phyloP scores from a whole-genome alignment of 2,797 vertebrate species.

The Notamacropus eugenii region DNA sequence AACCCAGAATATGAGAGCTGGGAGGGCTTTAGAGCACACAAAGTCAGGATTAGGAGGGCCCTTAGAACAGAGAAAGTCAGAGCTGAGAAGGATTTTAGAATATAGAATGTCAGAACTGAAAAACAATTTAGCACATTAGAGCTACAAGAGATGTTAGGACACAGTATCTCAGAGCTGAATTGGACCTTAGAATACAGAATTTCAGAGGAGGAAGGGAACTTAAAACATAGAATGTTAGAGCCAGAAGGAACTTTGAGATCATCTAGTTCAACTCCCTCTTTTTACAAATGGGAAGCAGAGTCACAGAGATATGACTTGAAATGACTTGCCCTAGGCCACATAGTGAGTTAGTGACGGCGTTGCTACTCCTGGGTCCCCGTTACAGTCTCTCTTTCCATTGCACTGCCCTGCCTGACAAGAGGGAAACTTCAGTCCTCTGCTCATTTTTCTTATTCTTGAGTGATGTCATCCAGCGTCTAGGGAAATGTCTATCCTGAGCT shows the following conservation, averaged over 20 bases:
- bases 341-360: background rate
- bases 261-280: background rate
- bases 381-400: background rate
- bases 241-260: background rate
- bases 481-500: background rate
- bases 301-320: background rate
- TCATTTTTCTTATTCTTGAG: background rate
- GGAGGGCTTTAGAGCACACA: background rate
- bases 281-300: background rate
- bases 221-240: background rate
- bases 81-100: background rate
- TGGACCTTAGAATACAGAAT: background rate
- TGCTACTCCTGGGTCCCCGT: background rate
- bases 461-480: background rate
- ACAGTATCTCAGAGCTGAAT: background rate
- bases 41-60: background rate
- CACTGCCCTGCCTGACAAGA: background rate
- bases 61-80: background rate
- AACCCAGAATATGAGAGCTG: background rate
- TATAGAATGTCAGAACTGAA: background rate
- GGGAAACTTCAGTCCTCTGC: background rate
- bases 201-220: background rate
- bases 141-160: background rate
- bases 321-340: background rate
- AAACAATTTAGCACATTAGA: background rate